Percentiles rank a stretch among this genome's conserved stretches.
Evolutionary conservation across 2,797 vertebrate genomes (phyloP).

Genomic region (Enteromius thamalakanensis): DNA sequence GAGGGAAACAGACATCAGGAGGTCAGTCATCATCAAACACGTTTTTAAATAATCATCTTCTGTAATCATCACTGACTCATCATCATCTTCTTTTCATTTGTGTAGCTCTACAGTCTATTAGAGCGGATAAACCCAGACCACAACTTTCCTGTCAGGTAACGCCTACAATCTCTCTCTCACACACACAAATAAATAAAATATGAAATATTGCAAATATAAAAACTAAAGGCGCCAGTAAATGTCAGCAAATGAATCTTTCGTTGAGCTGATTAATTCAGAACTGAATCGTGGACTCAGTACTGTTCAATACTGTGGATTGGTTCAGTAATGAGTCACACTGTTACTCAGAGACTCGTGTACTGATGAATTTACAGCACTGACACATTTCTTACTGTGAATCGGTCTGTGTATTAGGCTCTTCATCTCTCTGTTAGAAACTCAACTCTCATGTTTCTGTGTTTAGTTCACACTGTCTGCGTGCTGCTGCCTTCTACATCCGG

Average conservation of each 20-base stretch:
- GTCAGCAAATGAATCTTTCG: background rate
- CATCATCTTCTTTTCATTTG: no score
- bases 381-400: background rate
- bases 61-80: background rate
- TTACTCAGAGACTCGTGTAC: background rate
- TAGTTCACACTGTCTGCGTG: conserved; percentile 95
- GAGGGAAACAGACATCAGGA: conserved; percentile 98
- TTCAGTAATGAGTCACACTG: background rate
- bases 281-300: no score
- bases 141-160: conserved; percentile 96
- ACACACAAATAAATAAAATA: background rate
- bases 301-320: background rate
- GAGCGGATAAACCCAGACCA: conserved; percentile 99
- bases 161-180: background rate
- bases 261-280: no score
- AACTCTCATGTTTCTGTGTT: background rate
- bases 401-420: background rate
- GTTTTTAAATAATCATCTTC: background rate
- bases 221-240: background rate
- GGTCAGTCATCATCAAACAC: conserved; percentile 70
- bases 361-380: background rate
- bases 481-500: conserved; percentile 96
- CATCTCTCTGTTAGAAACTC: background rate
- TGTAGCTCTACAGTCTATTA: conserved; percentile 91
- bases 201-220: background rate